A percentile compares a stretch with the other conserved stretches of the same genome.
phyloP scores from a whole-genome alignment of 2,888 invertebrate species.

The Tipula unca region DNA sequence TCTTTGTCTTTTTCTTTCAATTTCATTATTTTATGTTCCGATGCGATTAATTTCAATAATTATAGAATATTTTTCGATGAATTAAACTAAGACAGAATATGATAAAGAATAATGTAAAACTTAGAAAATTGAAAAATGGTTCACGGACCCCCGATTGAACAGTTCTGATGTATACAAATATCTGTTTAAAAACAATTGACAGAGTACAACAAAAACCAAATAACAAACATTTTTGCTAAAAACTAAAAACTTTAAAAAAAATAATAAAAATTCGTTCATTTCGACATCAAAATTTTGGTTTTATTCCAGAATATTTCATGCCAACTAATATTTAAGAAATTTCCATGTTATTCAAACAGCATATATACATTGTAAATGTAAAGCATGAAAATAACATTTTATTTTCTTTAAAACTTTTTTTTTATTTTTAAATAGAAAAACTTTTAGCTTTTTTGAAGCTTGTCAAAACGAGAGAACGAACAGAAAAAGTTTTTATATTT shows the following conservation, averaged over 20 bases:
- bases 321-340: not conserved
- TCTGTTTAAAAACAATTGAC: not conserved
- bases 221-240: not conserved
- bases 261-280: not conserved
- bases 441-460: not conserved
- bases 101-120: too few relatives aligned
- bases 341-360: not conserved
- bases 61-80: too few relatives aligned
- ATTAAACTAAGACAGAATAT: too few relatives aligned
- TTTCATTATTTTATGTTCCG: too few relatives aligned
- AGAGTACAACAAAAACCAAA: not conserved
- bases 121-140: not conserved
- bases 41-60: too few relatives aligned
- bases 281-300: not conserved
- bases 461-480: not conserved
- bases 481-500: not conserved
- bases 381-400: not conserved
- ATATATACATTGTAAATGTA: not conserved
- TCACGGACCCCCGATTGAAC: not conserved
- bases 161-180: not conserved
- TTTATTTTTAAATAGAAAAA: conserved; percentile 1
- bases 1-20: too few relatives aligned
- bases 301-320: conserved; percentile 8
- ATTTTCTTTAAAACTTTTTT: not conserved
- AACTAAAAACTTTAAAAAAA: not conserved